Conservation (phyloP, 2,113 vertebrate genomes). For the Pica pica region DNA sequence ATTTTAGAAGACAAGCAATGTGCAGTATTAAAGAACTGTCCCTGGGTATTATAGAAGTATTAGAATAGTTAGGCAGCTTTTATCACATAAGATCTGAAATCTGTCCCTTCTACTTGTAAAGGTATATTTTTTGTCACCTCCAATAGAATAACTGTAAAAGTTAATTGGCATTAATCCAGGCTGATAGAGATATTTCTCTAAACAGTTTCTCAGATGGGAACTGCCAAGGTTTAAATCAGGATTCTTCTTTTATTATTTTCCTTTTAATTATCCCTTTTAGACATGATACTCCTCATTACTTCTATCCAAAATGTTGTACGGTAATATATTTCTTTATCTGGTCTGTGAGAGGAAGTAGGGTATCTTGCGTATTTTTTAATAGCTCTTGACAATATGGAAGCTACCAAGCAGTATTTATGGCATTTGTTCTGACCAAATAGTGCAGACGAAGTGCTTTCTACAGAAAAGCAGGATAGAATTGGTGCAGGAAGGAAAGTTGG, state of each 20-base stretch:
- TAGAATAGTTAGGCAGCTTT: neutral
- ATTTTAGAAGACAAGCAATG: neutral
- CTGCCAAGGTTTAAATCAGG: neutral
- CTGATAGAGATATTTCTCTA: neutral
- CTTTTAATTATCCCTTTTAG: neutral
- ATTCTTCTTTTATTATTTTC: neutral
- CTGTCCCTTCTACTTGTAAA: neutral
- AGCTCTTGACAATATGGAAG: neutral
- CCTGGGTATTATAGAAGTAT: neutral
- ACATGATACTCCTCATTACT: neutral
- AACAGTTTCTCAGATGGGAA: neutral
- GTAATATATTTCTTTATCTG: neutral
- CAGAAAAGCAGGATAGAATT: neutral
- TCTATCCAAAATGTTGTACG: neutral
- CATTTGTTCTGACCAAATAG: neutral
- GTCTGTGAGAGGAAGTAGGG: neutral
- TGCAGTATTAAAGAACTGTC: neutral
- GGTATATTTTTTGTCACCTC: neutral
- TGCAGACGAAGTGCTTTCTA: neutral
- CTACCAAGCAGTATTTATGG: neutral
- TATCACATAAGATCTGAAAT: neutral
- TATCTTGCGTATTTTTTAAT: neutral
- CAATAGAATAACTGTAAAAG: neutral
- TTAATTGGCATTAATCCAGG: neutral
- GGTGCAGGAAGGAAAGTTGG: neutral